Evolutionary conservation across 1,140 invertebrate genomes (phyloP), one percentile per base, ranked within the genome.

Genomic region (Drosophila rhopaloa): DNA sequence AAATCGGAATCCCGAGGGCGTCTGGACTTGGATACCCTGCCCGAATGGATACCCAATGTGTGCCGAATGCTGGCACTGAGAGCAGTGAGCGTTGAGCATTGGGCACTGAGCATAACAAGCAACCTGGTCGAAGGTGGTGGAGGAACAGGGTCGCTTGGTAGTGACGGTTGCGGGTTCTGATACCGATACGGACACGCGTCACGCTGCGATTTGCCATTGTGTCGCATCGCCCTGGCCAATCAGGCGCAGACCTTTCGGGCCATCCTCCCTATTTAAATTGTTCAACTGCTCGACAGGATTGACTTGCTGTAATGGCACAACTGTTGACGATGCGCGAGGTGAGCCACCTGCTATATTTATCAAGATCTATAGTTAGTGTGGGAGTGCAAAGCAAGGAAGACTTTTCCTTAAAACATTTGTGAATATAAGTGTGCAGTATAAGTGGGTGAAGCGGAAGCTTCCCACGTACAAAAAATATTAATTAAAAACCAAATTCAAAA

Each of bases 141-240:
- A 57, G 27, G 38, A 29, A 57, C 24, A 14, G n/a, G 35, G 50
- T 37, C 14, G 32, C 14, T 51, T 14, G 29, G 48, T 29, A 59
- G 27, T 58, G n/a, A 54, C 48, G 19, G 29, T 50, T 43, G 32
- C 38, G 35, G 70, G 35, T 51, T 32, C 37, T 13, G 66, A 50
- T 58, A 58, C 53, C 19, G 67, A 56, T 71, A 50, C 51, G 40
- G 53, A 43, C 55, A 51, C 58, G 47, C 19, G 50, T 51, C 59
- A 51, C 75, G 38, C 51, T 38, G 57, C 58, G 58, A 66, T 82
- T 61, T 85, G 56, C 54, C 48, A 76, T 84, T 84, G 78, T 81
- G 61, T 50, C 32, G 54, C 55, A 65, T 53, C 29, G 48, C 46
- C 51, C 60, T 53, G 56, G 66, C 81, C 82, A 84, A 86, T 84